A percentile compares a stretch with the other conserved stretches of the same genome.
phyloP scores from a whole-genome alignment of 2,113 vertebrate genomes.

The Larimichthys polyactis region DNA sequence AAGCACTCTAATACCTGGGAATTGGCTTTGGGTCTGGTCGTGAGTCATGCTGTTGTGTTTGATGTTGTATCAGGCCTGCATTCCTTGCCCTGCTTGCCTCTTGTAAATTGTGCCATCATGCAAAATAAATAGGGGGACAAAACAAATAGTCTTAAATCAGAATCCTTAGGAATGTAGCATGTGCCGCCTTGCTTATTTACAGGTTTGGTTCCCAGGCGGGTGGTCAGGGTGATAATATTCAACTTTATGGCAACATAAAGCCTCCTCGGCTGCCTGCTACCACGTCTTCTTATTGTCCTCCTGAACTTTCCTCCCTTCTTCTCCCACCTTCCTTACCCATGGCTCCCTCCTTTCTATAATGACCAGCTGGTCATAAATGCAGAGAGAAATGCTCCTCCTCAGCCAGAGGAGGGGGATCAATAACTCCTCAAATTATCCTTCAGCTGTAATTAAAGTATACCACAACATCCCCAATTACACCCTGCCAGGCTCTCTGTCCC shows the following conservation, averaged over 20 bases:
- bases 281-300: conserved; percentile 45
- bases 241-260: conserved; percentile 82
- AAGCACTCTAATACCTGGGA: conserved; percentile 86
- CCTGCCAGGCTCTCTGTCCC: conserved; percentile 21
- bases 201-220: conserved; percentile 56
- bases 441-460: conserved; percentile 70
- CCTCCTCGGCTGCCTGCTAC: conserved; percentile 43
- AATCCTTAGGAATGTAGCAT: conserved; percentile 66
- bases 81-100: conserved; percentile 39
- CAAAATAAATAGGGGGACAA: conserved; percentile 80
- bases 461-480: conserved; percentile 26
- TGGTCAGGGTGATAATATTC: conserved; percentile 77
- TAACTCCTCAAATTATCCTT: conserved; percentile 74
- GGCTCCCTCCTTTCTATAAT: neutral
- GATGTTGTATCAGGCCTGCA: conserved; percentile 59
- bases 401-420: conserved; percentile 63
- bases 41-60: conserved; percentile 80
- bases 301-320: conserved; percentile 45
- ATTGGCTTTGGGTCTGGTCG: conserved; percentile 80
- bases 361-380: conserved; percentile 45
- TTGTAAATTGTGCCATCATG: conserved; percentile 83
- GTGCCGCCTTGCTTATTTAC: conserved; percentile 74
- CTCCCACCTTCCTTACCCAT: conserved; percentile 27
- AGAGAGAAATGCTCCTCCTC: conserved; percentile 52
- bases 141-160: conserved; percentile 86